These are phyloP conservation scores for Aldrovandia affinis DNA, from an alignment of 2,797 vertebrate genomes.

Conservation along the genomic window DNA sequence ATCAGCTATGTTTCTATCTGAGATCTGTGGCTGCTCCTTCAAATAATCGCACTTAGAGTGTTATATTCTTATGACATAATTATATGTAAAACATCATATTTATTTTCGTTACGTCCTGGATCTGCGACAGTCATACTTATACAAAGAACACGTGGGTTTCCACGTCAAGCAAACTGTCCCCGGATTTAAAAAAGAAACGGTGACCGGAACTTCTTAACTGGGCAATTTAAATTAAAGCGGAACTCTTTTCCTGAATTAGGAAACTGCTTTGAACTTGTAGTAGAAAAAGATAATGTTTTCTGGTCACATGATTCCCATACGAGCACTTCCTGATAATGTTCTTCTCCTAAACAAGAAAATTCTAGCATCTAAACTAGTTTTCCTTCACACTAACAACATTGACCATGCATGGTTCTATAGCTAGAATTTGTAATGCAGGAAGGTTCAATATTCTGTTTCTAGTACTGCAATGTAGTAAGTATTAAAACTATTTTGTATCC, in stretches of 20 bases:
- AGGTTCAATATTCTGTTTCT: slow-evolving; percentile 37
- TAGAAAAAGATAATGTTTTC: background rate
- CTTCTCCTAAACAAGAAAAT: background rate
- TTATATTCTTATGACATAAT: background rate
- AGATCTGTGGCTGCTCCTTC: background rate
- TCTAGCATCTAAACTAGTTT: background rate
- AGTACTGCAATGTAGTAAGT: slow-evolving; percentile 66
- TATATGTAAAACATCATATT: slow-evolving; percentile 22
- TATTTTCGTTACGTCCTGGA: slow-evolving; percentile 6
- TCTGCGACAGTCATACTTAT: background rate
- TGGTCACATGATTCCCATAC: background rate
- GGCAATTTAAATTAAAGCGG: background rate
- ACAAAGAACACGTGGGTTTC: background rate
- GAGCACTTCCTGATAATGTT: background rate
- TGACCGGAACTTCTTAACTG: background rate
- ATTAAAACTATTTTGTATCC: background rate
- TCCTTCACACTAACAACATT: background rate
- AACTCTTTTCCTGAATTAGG: background rate
- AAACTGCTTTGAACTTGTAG: background rate
- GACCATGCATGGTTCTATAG: slow-evolving; percentile 39
- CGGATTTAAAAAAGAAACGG: background rate
- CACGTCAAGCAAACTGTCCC: background rate
- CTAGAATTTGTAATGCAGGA: slow-evolving; percentile 21
- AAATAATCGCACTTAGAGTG: background rate
- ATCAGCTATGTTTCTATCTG: background rate